Evolutionary conservation across 2,888 invertebrate genomes (phyloP), one percentile per base, ranked within the genome.

Genomic region (Unio pictorum): DNA sequence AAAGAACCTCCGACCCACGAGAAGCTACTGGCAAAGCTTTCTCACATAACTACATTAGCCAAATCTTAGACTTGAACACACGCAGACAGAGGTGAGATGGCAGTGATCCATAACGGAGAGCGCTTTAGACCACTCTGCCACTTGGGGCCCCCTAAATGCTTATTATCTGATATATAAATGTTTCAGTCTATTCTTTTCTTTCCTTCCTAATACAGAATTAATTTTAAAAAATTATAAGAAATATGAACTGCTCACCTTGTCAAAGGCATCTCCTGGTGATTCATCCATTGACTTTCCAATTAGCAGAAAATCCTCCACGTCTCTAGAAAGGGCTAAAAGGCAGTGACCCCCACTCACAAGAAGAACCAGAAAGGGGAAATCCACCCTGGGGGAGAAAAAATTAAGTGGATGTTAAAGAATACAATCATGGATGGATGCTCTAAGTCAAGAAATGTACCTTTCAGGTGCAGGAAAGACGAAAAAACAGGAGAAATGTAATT

Each of bases 271-370:
- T 23, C 99, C 99, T 11, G 98, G 97, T 11, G 98, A 94, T 91
- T 95, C 95, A 90, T 98, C 96, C 28, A 94, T 83, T 58, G 93
- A 92, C 81, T 93, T 92, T 0, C 98, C 98, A 55, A 99, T 92
- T 67, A 97, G 90, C 61, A 93, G 87, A 91, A 97, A 97, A 65
- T 94, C 92, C 78, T 94, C 92, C 0, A 96, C 92, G 85, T 92
- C 92, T 86, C 93, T 91, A 0, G 93, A 97, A 64, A 97, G 89
- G 18, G 88, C 87, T 54, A 91, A 73, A 71, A 97, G 92, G 89
- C 96, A 95, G 89, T 99, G 97, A 0, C 98, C 98, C 61, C 99
- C 99, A 84, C 98, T 98, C 80, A 97, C 94, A 34, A 99, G 91
- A 34, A 99, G 91, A 61, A 95, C 95, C 71, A 99, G 91, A 90